Evolutionary conservation across 2,113 vertebrate species (phyloP).

Genomic region (Poeciliopsis retropinna): DNA sequence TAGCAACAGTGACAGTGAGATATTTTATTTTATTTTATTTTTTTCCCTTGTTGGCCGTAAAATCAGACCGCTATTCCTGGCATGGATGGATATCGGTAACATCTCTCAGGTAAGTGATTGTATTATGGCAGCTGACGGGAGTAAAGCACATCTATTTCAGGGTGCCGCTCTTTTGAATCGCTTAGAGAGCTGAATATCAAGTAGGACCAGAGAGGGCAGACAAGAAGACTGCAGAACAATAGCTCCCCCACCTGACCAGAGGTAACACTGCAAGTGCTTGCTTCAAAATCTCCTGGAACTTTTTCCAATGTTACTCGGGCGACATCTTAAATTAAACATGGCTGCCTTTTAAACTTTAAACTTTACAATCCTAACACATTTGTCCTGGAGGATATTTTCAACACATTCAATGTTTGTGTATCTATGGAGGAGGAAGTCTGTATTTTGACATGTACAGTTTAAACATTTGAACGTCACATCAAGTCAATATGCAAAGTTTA

Average conservation of each 20-base stretch:
- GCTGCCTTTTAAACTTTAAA: no score
- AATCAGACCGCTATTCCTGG: not conserved
- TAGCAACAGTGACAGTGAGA: conserved; percentile 31
- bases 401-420: no score
- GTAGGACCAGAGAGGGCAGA: conserved; percentile 5
- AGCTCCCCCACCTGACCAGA: conserved; percentile 63
- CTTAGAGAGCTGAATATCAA: conserved; percentile 57
- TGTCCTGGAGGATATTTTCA: no score
- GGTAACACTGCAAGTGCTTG: conserved; percentile 28
- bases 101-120: conserved; percentile 67
- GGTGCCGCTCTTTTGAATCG: conserved; percentile 45
- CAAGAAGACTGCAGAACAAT: conserved; percentile 49
- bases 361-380: no score
- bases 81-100: conserved; percentile 53
- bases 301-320: no score
- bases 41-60: not conserved
- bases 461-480: no score
- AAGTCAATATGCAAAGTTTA: no score
- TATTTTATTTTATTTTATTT: conserved; percentile 19
- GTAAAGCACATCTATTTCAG: conserved; percentile 65
- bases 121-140: conserved; percentile 59
- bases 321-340: no score
- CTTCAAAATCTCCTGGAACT: not conserved
- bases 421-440: no score
- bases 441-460: no score